Evolutionary conservation across 2,113 vertebrate species (phyloP), one percentile per base, ranked within the genome.

Genomic region (Salvelinus fontinalis): DNA sequence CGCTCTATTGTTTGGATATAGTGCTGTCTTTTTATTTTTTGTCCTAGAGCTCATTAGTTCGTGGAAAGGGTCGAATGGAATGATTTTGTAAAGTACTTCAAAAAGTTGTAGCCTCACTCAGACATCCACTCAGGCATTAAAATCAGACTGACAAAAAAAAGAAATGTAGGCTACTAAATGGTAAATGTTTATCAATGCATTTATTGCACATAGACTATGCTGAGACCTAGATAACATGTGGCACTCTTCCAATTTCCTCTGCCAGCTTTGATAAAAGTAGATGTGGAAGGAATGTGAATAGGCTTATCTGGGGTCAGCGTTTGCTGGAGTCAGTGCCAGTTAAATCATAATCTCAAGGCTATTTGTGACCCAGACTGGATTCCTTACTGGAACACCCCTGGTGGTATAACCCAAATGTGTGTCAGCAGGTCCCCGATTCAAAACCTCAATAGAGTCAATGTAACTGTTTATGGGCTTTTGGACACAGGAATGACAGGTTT

Each of bases 61-160:
- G 11, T 49, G 20, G 34, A 70, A 70, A 70, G 39, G 34, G 44
- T 9, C 24, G 68, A 49, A 8, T 22, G 44, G 68, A 70, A 70
- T 70, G 68, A 22, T 70, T 49, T 62, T 62, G 44, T 70, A 20
- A 51, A 26, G 39, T 70, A 70, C 68, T 49, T 70, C n/a, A 48
- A 44, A 44, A 39, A 5, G 9, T 49, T 70, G 9, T 44, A 70
- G 44, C 26, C 68, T 24, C 68, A 18, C 31, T 24, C 24, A 14
- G 65, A 67, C 13, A 26, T 27, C 6, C 26, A 14, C 64, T 27
- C 22, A 66, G 12, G 64, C 24, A 66, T 67, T 29, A 16, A 26
- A 67, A 67, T 67, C 65, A 67, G 22, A 67, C 26, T 14, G 26
- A 57, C 54, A 22, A 22, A 62, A 62, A 60, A 62, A n/a, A 24